A percentile compares a stretch with the other conserved stretches of the same genome.
Evolutionary conservation across 2,888 invertebrate genomes (phyloP).

Genomic region (Lasiommata megera): DNA sequence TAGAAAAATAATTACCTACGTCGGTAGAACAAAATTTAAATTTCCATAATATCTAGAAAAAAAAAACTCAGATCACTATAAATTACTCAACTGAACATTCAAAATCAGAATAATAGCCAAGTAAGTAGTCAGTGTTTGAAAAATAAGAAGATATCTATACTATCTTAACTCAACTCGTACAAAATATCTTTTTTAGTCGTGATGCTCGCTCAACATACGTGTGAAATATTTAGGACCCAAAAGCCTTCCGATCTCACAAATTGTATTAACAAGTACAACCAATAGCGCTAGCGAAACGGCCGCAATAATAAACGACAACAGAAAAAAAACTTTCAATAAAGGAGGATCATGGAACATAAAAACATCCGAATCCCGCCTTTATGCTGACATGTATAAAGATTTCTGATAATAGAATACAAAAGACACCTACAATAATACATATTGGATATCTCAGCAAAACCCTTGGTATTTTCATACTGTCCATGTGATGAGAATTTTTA

Average conservation of each 20-base stretch:
- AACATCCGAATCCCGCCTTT: slow-evolving; percentile 37
- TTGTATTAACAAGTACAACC: slow-evolving; percentile 28
- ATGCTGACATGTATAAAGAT: slow-evolving; percentile 39
- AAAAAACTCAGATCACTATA: no score
- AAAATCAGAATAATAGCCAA: no score
- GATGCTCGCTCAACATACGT: slow-evolving; percentile 17
- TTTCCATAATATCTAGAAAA: no score
- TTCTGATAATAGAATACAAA: slow-evolving; percentile 47
- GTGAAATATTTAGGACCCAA: slow-evolving; percentile 22
- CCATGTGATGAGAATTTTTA: neutral
- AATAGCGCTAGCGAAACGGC: slow-evolving; percentile 22
- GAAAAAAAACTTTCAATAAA: slow-evolving; percentile 47
- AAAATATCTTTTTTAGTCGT: slow-evolving; percentile 15
- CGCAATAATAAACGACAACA: slow-evolving; percentile 30
- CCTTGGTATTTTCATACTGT: slow-evolving; percentile 31
- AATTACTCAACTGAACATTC: no score
- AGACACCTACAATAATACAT: slow-evolving; percentile 45
- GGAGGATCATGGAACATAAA: slow-evolving; percentile 42
- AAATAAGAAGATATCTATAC: no score
- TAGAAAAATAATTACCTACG: no score
- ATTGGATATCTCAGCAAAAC: slow-evolving; percentile 50
- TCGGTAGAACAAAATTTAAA: no score
- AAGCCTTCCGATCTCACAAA: slow-evolving; percentile 31
- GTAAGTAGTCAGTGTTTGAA: no score
- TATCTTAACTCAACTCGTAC: no score